Conservation (phyloP, 2,888 invertebrate genomes). For the Agonopterix heracliana region DNA sequence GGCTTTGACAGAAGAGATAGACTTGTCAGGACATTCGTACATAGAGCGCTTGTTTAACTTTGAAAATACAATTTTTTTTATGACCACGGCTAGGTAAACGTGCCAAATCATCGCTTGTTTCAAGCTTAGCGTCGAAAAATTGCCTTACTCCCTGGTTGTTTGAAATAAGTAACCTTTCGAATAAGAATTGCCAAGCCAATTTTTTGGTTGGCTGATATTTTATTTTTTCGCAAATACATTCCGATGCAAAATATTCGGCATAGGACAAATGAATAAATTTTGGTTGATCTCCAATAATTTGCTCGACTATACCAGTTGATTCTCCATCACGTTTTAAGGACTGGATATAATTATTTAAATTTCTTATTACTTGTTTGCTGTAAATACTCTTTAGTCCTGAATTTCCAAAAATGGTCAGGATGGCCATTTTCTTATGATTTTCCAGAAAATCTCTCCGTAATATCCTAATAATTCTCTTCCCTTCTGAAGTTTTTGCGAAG, state of each 20-base stretch:
- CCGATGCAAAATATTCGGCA: not conserved
- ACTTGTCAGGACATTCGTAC: too few species aligned
- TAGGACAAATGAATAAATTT: not conserved
- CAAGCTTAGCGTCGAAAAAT: not conserved
- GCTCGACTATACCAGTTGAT: not conserved
- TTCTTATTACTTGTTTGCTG: not conserved
- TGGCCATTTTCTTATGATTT: not conserved
- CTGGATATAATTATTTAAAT: not conserved
- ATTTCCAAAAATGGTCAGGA: not conserved
- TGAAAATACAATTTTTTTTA: too few species aligned
- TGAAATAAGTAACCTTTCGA: not conserved
- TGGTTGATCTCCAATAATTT: not conserved
- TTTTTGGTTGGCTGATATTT: not conserved
- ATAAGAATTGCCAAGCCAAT: not conserved
- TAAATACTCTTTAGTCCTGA: not conserved
- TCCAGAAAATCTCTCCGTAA: not conserved
- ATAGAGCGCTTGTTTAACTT: too few species aligned
- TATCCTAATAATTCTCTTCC: not conserved
- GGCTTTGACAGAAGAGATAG: too few species aligned
- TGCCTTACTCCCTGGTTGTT: not conserved
- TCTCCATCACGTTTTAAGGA: not conserved
- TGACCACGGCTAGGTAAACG: too few species aligned
- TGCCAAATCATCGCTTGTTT: too few species aligned
- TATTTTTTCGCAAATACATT: not conserved
- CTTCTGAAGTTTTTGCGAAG: not conserved